Evolutionary conservation across 2,797 vertebrate species (phyloP).

Genomic region (Pangasius larnaudii): DNA sequence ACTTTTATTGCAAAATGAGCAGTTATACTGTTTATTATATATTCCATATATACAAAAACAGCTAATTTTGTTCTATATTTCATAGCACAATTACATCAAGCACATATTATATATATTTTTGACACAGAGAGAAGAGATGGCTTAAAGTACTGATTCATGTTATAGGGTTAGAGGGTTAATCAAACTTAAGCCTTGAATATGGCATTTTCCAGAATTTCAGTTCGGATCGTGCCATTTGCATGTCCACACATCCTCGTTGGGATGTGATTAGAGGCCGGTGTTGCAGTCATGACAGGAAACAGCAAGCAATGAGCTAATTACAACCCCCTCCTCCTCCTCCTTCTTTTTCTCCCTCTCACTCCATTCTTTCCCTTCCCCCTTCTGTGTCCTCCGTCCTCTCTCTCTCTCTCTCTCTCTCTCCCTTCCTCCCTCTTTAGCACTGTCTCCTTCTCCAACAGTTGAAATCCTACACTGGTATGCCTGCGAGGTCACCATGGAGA

Average conservation of each 20-base stretch:
- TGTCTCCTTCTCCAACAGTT: conserved; percentile 63
- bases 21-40: background rate
- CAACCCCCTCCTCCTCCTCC: conserved; percentile 38
- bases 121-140: background rate
- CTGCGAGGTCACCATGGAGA: conserved; percentile 67
- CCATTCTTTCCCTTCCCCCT: conserved; percentile 31
- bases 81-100: background rate
- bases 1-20: background rate
- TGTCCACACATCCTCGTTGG: conserved; percentile 26
- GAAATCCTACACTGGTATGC: conserved; percentile 69
- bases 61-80: background rate
- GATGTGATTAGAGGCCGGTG: conserved; percentile 48
- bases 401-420: conserved; percentile 15
- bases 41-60: background rate
- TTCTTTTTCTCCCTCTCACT: conserved; percentile 36
- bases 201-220: background rate
- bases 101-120: too few species aligned
- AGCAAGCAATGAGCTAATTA: conserved; percentile 63
- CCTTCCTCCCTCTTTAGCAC: conserved; percentile 59
- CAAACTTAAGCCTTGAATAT: background rate
- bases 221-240: conserved; percentile 20
- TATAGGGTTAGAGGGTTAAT: background rate
- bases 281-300: conserved; percentile 57
- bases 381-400: conserved; percentile 30
- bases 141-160: background rate